A percentile compares a stretch with the other conserved stretches of the same genome.
Evolutionary conservation across 2,797 vertebrate genomes (phyloP).

Genomic region (Limosa lapponica): DNA sequence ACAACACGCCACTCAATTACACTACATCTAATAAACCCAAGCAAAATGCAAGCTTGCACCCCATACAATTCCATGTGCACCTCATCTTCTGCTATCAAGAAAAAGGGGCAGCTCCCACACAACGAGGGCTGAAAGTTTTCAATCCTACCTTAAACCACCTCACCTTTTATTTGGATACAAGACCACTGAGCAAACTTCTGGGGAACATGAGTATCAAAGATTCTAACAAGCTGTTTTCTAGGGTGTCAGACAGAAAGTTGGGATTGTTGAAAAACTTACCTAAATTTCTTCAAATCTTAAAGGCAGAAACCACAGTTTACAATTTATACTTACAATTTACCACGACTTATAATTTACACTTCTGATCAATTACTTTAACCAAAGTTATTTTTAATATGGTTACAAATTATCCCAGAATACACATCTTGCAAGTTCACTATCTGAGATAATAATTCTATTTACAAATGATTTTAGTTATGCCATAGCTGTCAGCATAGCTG

Average conservation of each 20-base stretch:
- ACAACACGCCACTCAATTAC: not conserved
- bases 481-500: not conserved
- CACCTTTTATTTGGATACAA: not conserved
- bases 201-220: not conserved
- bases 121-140: not conserved
- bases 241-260: not conserved
- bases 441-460: not conserved
- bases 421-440: not conserved
- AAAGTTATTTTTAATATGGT: not conserved
- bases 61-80: fast-evolving
- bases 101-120: not conserved
- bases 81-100: not conserved
- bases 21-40: not conserved
- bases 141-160: not conserved
- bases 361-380: not conserved
- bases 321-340: not conserved
- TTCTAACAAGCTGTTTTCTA: not conserved
- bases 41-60: not conserved
- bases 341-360: not conserved
- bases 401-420: not conserved
- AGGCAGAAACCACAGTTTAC: not conserved
- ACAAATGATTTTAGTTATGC: not conserved
- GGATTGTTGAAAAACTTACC: not conserved
- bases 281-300: not conserved
- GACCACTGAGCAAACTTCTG: not conserved